Conservation (phyloP, 2,888 invertebrate genomes). For the Pomacea canaliculata region DNA sequence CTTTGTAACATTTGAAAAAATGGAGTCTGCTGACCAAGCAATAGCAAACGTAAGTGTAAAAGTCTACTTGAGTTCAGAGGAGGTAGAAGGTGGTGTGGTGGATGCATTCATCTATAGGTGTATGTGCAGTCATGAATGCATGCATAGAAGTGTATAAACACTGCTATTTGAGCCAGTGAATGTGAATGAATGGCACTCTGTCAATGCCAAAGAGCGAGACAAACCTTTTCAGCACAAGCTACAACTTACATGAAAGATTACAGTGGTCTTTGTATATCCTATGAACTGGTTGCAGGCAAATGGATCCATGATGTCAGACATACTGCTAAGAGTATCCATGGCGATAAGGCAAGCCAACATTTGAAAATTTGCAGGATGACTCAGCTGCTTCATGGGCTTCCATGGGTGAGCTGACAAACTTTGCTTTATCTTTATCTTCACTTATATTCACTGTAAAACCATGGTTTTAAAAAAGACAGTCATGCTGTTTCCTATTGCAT, state of each 20-base stretch:
- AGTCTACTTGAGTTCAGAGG: background rate
- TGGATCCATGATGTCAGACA: conserved; percentile 80
- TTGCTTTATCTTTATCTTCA: conserved; percentile 5
- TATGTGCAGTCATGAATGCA: background rate
- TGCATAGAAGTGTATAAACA: conserved; percentile 2
- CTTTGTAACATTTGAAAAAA: conserved; percentile 91
- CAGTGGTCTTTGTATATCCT: too few species aligned
- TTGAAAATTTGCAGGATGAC: conserved; percentile 81
- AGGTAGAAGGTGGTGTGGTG: background rate
- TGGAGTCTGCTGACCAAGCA: conserved; percentile 87
- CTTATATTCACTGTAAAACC: background rate
- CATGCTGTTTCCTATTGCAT: too few species aligned
- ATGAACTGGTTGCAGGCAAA: conserved; percentile 74
- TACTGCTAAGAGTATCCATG: conserved; percentile 83
- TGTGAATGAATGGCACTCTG: background rate
- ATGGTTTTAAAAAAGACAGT: too few species aligned
- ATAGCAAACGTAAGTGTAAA: conserved; percentile 77
- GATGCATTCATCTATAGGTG: background rate
- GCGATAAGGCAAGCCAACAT: conserved; percentile 85
- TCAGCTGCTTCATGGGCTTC: conserved; percentile 82
- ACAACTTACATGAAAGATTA: too few species aligned
- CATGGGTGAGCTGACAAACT: conserved; percentile 40
- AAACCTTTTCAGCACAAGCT: too few species aligned
- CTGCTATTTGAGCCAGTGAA: background rate
- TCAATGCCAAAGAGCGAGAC: background rate